These are phyloP conservation scores for Antennarius striatus DNA, from an alignment of 2,113 vertebrate species.

Conservation along the genomic window DNA sequence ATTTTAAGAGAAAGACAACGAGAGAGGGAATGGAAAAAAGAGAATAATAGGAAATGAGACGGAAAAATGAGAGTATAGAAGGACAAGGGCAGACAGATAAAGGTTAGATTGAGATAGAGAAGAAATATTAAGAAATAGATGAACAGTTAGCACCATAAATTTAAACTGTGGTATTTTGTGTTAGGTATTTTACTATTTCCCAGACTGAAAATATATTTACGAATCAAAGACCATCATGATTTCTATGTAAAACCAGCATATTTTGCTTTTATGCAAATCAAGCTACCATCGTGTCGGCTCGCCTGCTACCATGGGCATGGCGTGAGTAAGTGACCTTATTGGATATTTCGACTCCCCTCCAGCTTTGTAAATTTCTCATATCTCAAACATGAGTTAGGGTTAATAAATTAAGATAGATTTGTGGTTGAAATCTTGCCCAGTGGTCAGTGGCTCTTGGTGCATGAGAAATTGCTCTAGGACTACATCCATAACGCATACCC, in stretches of 20 bases:
- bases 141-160: too few relatives aligned
- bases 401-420: constrained; percentile 53
- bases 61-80: constrained; percentile 19
- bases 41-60: constrained; percentile 20
- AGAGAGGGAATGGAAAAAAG: constrained; percentile 1
- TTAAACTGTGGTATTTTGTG: too few relatives aligned
- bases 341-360: constrained; percentile 25
- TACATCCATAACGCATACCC: constrained; percentile 35
- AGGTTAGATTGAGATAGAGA: constrained; percentile 2
- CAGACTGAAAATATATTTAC: too few relatives aligned
- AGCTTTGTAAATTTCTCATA: constrained; percentile 20
- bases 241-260: too few relatives aligned
- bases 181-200: too few relatives aligned
- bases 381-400: constrained; percentile 20
- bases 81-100: not conserved
- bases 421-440: constrained; percentile 50
- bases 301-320: not conserved
- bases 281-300: not conserved
- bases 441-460: constrained; percentile 45
- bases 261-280: constrained; percentile 7
- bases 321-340: constrained; percentile 25
- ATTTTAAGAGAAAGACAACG: constrained; percentile 1
- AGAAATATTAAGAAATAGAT: not conserved
- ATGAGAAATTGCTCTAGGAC: constrained; percentile 41
- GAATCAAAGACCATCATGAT: too few relatives aligned